Percentiles rank a stretch among this genome's conserved stretches.
Conservation (phyloP, 2,797 vertebrate genomes). For the Apodemus agrarius region DNA sequence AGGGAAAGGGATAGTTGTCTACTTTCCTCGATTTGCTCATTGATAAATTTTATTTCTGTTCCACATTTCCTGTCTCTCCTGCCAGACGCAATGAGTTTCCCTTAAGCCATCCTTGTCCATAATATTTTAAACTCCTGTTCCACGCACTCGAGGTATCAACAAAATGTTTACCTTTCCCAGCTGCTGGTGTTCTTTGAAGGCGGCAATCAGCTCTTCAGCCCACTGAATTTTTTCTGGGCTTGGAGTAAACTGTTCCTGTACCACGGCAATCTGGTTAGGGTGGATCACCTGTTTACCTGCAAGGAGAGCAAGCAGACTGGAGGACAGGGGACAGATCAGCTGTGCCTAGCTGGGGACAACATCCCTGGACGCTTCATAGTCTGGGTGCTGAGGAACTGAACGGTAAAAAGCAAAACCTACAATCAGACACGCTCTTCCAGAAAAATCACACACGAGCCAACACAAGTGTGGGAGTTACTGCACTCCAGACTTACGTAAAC, state of each 20-base stretch:
- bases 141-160: constrained; percentile 64
- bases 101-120: background rate
- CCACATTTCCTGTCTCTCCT: background rate
- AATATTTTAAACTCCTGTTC: constrained; percentile 65
- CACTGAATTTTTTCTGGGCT: constrained; percentile 94
- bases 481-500: constrained; percentile 61
- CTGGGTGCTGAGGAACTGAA: constrained; percentile 80
- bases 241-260: constrained; percentile 97
- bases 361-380: constrained; percentile 82
- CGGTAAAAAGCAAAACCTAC: constrained; percentile 50
- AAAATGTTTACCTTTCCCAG: constrained; percentile 95
- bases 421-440: constrained; percentile 72
- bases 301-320: constrained; percentile 84
- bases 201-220: constrained; percentile 95
- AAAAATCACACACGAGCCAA: constrained; percentile 75
- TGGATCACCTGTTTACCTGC: constrained; percentile 99
- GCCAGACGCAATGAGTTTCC: background rate
- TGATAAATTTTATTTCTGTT: background rate
- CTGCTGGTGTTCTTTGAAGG: constrained; percentile 95
- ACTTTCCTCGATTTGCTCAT: constrained; percentile 33
- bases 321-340: constrained; percentile 86
- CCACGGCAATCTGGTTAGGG: constrained; percentile 95
- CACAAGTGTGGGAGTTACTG: constrained; percentile 58
- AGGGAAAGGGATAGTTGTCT: background rate
- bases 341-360: constrained; percentile 85